Evolutionary conservation across 2,797 vertebrate genomes (phyloP).

Genomic region (Neosilurus hyrtlii): DNA sequence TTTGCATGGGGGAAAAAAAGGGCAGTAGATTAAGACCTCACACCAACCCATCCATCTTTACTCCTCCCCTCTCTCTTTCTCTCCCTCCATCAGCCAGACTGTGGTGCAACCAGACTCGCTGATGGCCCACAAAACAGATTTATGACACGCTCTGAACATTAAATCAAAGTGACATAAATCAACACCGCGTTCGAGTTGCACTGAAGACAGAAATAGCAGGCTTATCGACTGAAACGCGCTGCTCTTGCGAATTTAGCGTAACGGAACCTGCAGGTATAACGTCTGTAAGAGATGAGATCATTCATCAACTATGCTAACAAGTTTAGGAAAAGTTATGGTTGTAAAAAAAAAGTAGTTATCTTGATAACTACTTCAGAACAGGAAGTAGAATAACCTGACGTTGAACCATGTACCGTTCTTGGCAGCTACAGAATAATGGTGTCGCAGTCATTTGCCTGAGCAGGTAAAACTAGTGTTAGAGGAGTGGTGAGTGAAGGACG

Average conservation of each 20-base stretch:
- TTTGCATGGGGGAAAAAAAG: background rate
- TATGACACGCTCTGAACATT: constrained; percentile 30
- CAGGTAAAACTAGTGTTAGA: constrained; percentile 64
- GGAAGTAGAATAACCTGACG: constrained; percentile 55
- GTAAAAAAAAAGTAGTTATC: no score
- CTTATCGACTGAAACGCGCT: background rate
- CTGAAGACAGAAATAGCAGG: constrained; percentile 39
- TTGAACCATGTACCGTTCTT: constrained; percentile 64
- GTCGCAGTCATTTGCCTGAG: constrained; percentile 65
- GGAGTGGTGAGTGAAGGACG: constrained; percentile 53
- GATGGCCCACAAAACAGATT: constrained; percentile 52
- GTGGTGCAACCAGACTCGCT: constrained; percentile 46
- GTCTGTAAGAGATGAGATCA: background rate
- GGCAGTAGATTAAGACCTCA: constrained; percentile 32
- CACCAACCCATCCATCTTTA: constrained; percentile 41
- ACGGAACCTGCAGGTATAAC: background rate
- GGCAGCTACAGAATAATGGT: constrained; percentile 64
- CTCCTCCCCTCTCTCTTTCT: background rate
- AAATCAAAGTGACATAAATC: constrained; percentile 46
- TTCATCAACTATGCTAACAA: background rate
- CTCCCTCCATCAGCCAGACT: constrained; percentile 17
- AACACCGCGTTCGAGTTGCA: constrained; percentile 8
- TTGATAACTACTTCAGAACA: constrained; percentile 35
- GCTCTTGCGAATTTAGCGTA: background rate
- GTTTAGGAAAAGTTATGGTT: background rate